A percentile compares a stretch with the other conserved stretches of the same genome.
Evolutionary conservation across 2,888 invertebrate species (phyloP).

Genomic region (Lasioglossum malachurum): DNA sequence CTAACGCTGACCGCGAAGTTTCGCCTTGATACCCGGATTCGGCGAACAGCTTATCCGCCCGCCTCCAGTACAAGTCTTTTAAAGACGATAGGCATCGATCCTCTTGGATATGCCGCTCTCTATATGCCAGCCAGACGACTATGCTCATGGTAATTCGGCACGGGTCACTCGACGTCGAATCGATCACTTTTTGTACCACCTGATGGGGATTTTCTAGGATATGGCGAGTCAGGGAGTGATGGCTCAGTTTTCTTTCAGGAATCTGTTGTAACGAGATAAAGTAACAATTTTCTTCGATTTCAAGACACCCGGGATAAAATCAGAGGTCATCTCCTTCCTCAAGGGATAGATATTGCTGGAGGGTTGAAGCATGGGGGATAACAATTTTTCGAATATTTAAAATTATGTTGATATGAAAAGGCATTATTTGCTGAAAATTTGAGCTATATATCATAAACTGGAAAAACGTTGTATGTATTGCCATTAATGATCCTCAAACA

Average conservation of each 20-base stretch:
- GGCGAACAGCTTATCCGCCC: slow-evolving; percentile 52
- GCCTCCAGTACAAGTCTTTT: slow-evolving; percentile 31
- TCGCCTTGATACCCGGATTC: slow-evolving; percentile 35
- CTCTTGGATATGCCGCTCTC: slow-evolving; percentile 10
- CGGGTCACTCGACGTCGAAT: slow-evolving; percentile 6
- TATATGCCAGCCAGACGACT: neutral
- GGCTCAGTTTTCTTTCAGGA: neutral
- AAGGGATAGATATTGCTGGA: neutral
- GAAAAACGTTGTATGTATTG: neutral
- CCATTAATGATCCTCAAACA: too few relatives aligned
- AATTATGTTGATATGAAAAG: neutral
- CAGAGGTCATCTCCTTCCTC: neutral
- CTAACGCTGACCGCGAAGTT: slow-evolving; percentile 61
- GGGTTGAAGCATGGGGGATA: neutral
- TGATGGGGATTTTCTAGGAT: neutral
- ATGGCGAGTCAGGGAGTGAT: neutral
- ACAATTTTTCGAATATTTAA: neutral
- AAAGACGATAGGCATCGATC: slow-evolving; percentile 46
- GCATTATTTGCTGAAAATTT: too few relatives aligned
- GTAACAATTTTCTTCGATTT: neutral
- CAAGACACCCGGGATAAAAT: neutral
- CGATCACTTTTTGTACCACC: neutral
- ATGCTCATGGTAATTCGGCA: neutral
- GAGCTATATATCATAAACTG: neutral
- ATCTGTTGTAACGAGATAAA: neutral